Evolutionary conservation across 2,888 invertebrate genomes (phyloP), one percentile per base, ranked within the genome.

Genomic region (Parnassius apollo): DNA sequence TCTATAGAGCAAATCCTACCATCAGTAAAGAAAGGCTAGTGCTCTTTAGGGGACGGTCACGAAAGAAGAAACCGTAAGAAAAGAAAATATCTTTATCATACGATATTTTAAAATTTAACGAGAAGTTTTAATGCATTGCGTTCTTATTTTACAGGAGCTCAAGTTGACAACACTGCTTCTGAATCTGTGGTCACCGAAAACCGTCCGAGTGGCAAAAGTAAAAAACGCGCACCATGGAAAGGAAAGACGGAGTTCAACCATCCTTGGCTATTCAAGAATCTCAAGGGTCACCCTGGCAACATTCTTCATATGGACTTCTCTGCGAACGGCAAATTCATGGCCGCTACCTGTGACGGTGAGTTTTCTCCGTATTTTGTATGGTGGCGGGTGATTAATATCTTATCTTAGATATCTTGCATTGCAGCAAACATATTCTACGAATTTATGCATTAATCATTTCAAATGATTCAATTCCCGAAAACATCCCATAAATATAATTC

Each of bases 311-410:
- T 97, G 83, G 96, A 96, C 78, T 96, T 96, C 83, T 96, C 97
- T 71, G 93, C 95, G 65, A 97, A 97, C 86, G 96, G 96, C 70
- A 98, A 97, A 89, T 96, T 95, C 80, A 92, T 98, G 79, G 96
- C 96, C 66, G 95, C 96, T 65, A 95, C 96, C 78, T 95, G 95
- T 74, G 96, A 96, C 92, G 98, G 97, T 97, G 93, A 93, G 93
- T 91, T 61, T 18, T 68, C 67, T 61, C 64, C n/a, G 12, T 51
- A 66, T 56, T 59, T 56, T 52, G 61, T 46, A 53, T 12, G 66
- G 68, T 68, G 65, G 57, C 9, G 61, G 66, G n/a, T 66, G 56
- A 66, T 58, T 68, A 66, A 68, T 11, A 51, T 49, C n/a, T 35
- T 51, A 63, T 54, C 35, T 57, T n/a, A 13, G 4, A 60, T 57